Evolutionary conservation across 1,140 invertebrate genomes (phyloP).

Genomic region (Drosophila ananassae): DNA sequence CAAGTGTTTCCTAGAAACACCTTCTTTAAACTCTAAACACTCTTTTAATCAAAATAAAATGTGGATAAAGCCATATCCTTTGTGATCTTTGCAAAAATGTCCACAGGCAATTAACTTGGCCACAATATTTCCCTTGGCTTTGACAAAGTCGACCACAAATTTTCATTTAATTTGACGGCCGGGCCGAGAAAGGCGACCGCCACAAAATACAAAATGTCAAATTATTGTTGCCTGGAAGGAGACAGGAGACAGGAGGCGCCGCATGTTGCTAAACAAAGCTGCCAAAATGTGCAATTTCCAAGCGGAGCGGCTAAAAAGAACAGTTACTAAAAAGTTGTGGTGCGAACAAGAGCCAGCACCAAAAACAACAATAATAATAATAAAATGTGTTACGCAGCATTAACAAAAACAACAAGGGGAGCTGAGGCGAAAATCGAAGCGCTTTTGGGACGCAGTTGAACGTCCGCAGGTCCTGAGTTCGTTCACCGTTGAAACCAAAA

Average conservation of each 20-base stretch:
- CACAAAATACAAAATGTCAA: slow-evolving; percentile 39
- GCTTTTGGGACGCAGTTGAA: slow-evolving; percentile 78
- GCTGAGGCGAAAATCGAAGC: slow-evolving; percentile 44
- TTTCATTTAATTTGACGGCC: slow-evolving; percentile 52
- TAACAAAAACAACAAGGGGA: slow-evolving; percentile 43
- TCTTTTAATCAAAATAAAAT: no score
- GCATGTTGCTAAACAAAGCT: slow-evolving; percentile 21
- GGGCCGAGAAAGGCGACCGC: background rate
- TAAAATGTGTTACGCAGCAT: slow-evolving; percentile 63
- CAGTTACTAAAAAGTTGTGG: slow-evolving; percentile 33
- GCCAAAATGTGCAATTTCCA: slow-evolving; percentile 38
- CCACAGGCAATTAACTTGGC: slow-evolving; percentile 34
- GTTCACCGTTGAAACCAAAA: slow-evolving; percentile 82
- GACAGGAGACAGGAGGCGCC: slow-evolving; percentile 1
- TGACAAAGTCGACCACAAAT: slow-evolving; percentile 47
- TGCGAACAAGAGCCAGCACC: slow-evolving; percentile 2
- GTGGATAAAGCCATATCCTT: no score
- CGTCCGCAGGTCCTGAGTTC: slow-evolving; percentile 79
- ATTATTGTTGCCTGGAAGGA: slow-evolving; percentile 49
- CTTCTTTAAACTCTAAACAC: no score
- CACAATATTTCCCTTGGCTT: slow-evolving; percentile 11
- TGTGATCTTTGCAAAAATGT: slow-evolving; percentile 3
- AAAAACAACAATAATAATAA: slow-evolving; percentile 32
- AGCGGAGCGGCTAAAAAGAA: slow-evolving; percentile 17
- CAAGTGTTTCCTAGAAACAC: no score